phyloP scores from a whole-genome alignment of 2,888 invertebrate species.

The Altica lythri region DNA sequence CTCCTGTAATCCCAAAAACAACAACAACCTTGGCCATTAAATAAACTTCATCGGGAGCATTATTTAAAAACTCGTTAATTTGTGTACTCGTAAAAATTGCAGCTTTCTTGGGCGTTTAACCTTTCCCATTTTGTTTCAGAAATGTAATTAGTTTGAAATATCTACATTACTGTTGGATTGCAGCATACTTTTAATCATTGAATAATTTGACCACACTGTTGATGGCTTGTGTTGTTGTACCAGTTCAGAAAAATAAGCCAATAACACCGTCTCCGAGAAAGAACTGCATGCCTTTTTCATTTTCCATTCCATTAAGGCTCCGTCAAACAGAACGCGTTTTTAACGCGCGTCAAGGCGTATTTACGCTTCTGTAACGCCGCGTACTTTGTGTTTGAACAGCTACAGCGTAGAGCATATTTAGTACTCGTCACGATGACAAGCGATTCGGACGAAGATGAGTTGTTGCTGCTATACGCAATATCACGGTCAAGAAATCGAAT shows the following conservation, averaged over 20 bases:
- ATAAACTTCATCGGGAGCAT: constrained; percentile 23
- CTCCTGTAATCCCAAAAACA: constrained; percentile 30
- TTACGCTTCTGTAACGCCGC: too few species aligned
- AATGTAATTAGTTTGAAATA: constrained; percentile 19
- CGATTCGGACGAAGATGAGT: too few species aligned
- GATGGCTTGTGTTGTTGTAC: constrained; percentile 39
- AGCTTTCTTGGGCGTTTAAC: constrained; percentile 24
- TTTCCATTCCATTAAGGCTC: too few species aligned
- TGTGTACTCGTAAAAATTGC: constrained; percentile 27
- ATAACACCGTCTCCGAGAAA: neutral
- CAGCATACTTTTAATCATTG: constrained; percentile 21
- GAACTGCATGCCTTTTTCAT: too few species aligned
- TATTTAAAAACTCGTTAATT: constrained; percentile 29
- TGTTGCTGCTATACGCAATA: too few species aligned
- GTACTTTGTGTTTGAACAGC: too few species aligned
- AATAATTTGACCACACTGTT: constrained; percentile 41
- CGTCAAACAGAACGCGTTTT: too few species aligned
- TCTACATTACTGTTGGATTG: constrained; percentile 27
- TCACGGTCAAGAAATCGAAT: too few species aligned
- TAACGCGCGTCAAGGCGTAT: too few species aligned
- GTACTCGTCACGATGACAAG: too few species aligned
- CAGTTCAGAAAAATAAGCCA: constrained; percentile 36
- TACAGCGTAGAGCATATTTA: too few species aligned
- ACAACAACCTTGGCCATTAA: constrained; percentile 27
- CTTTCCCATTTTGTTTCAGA: constrained; percentile 23